Conservation (phyloP, 2,888 invertebrate genomes). For the Molorchus minor region DNA sequence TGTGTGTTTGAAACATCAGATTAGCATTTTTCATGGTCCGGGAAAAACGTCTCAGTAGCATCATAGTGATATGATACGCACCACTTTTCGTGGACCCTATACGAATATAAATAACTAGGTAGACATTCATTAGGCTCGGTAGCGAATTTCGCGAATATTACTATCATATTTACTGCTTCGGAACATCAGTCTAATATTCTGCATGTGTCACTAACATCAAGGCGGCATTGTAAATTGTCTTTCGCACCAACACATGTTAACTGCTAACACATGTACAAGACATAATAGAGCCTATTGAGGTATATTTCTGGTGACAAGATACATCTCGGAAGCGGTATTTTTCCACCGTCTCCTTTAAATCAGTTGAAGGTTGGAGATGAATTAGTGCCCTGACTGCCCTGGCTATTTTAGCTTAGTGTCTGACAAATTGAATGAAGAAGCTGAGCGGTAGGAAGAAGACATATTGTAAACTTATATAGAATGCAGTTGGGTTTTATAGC, state of each 20-base stretch:
- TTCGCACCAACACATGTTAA: constrained; percentile 46
- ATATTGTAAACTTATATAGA: too few species aligned
- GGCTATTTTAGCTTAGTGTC: neutral
- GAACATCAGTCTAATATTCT: constrained; percentile 35
- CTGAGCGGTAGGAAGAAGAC: too few species aligned
- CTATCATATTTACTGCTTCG: constrained; percentile 27
- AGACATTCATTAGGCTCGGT: constrained; percentile 23
- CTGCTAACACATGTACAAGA: constrained; percentile 46
- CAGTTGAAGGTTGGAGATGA: neutral
- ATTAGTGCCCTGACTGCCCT: neutral
- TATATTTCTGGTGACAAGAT: constrained; percentile 45
- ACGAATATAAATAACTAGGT: too few species aligned
- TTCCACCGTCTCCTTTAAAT: neutral
- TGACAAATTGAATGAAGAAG: neutral
- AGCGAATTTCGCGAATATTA: constrained; percentile 30
- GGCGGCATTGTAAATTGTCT: constrained; percentile 49
- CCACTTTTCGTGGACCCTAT: too few species aligned
- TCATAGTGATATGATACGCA: too few species aligned
- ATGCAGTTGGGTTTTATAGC: too few species aligned
- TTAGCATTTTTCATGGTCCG: too few species aligned
- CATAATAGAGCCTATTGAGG: constrained; percentile 50
- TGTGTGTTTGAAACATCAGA: too few species aligned
- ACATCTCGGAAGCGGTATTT: constrained; percentile 24
- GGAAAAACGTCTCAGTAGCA: too few species aligned
- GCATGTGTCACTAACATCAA: constrained; percentile 47